Evolutionary conservation across 2,113 vertebrate genomes (phyloP), one percentile per base, ranked within the genome.

Genomic region (Ammospiza caudacuta): DNA sequence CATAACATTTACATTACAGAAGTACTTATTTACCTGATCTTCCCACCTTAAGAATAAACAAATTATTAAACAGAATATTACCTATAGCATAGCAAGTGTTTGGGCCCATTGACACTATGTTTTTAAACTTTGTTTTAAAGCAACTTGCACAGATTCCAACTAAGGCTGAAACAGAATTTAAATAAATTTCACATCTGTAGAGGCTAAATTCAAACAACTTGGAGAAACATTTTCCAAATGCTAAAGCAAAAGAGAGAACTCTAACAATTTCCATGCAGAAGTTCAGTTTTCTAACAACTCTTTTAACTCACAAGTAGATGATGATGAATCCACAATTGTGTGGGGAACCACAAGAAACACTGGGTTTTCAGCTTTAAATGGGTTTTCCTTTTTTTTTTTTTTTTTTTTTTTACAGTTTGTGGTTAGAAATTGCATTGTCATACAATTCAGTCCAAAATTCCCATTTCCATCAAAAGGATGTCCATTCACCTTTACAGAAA

Each of bases 371-470:
- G 6, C 31, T 81, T 70, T 39, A 29, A 46, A 24, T 17, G 1
- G 1, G 5, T 37, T 76, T 43, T 29, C 4, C 2, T 22, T 0
- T 9, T 27, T 16, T 58, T 27, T 15, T 33, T 18, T 12, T 58
- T 37, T 37, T 37, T 37, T 37, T 37, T 37, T 62, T 58, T 12
- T 52, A n/a, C 0, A 2, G 6, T 25, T 79, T 73, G n/a, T 0
- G 0, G 46, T 37, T 44, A 20, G n/a, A 82, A 66, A 58, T 44
- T 33, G 27, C 8, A 39, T 4, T 83, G 2, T 63, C 15, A 49
- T 47, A 35, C 11, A 69, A 41, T 51, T 80, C 15, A n/a, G n/a
- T 43, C 37, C 41, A 73, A 85, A 79, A 51, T 14, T 91, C 25
- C 18, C 8, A 11, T 47, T 95, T 76, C 55, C 5, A 25, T 33